phyloP scores from a whole-genome alignment of 2,797 vertebrate species.

The Tragopan temminckii region DNA sequence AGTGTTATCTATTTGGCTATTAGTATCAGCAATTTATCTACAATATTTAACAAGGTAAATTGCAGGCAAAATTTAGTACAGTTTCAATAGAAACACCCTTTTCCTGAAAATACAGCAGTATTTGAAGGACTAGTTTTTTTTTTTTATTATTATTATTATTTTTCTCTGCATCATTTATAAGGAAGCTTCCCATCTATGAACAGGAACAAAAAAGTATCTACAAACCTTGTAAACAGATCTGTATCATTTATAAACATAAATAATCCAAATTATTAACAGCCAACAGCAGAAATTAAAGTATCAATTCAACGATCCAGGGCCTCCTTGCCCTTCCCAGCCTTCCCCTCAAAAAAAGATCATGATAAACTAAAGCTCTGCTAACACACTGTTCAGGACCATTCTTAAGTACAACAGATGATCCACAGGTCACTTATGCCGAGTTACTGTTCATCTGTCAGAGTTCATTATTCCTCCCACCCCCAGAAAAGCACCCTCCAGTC shows the following conservation, averaged over 20 bases:
- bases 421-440: constrained; percentile 93
- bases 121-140: constrained; percentile 93
- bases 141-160: neutral
- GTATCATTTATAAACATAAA: constrained; percentile 99
- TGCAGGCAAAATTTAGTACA: constrained; percentile 99
- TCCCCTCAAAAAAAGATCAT: constrained; percentile 86
- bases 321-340: constrained; percentile 78
- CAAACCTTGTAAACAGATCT: constrained; percentile 99
- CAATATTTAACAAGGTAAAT: constrained; percentile 99
- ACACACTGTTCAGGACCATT: constrained; percentile 86
- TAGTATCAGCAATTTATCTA: constrained; percentile 98
- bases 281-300: constrained; percentile 95
- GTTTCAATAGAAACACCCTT: constrained; percentile 99
- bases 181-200: constrained; percentile 99
- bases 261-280: constrained; percentile 99
- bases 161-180: constrained; percentile 93
- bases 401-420: constrained; percentile 86
- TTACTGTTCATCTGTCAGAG: constrained; percentile 87
- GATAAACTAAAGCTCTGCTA: constrained; percentile 89
- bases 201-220: constrained; percentile 99
- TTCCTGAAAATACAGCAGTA: constrained; percentile 99
- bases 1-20: constrained; percentile 99
- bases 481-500: constrained; percentile 88
- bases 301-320: constrained; percentile 91
- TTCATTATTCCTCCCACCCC: constrained; percentile 85